Evolutionary conservation across 1,140 invertebrate genomes (phyloP).

Genomic region (Drosophila pectinifera): DNA sequence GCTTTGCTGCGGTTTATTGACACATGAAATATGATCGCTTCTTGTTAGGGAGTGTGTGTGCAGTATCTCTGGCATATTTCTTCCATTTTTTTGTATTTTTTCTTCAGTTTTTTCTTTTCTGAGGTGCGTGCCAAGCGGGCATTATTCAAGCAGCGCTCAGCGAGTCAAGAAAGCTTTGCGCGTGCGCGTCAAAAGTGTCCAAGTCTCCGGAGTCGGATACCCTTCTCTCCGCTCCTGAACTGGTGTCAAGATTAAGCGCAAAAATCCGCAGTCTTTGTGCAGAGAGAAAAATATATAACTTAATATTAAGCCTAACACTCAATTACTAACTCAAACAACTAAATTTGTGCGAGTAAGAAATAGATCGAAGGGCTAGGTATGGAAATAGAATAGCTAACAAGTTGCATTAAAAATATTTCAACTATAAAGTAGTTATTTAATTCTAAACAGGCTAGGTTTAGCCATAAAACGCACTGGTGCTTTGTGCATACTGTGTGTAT

Average conservation of each 20-base stretch:
- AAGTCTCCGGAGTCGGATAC: conserved; percentile 2
- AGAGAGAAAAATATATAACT: neutral
- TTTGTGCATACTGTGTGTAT: too few relatives aligned
- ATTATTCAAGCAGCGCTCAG: conserved; percentile 68
- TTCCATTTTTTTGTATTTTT: conserved; percentile 2
- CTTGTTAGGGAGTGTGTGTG: conserved; percentile 55
- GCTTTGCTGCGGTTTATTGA: conserved; percentile 56
- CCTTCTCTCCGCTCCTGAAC: conserved; percentile 15
- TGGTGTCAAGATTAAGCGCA: conserved; percentile 67
- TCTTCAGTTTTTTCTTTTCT: neutral
- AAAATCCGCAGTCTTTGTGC: conserved; percentile 59
- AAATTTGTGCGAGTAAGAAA: too few relatives aligned
- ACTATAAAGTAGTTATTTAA: too few relatives aligned
- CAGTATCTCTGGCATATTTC: conserved; percentile 8
- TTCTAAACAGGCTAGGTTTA: too few relatives aligned
- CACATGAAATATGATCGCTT: conserved; percentile 81
- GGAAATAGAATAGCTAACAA: too few relatives aligned
- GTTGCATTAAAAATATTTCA: too few relatives aligned
- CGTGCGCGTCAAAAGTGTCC: conserved; percentile 53
- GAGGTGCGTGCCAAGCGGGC: conserved; percentile 72
- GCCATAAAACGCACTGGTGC: too few relatives aligned
- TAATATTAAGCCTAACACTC: too few relatives aligned
- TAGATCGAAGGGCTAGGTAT: too few relatives aligned
- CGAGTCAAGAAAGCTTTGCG: conserved; percentile 54
- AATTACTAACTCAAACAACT: too few relatives aligned